Percentiles rank a stretch among this genome's conserved stretches.
Conservation (phyloP, 1,140 invertebrate genomes). For the Temnothorax nylanderi region DNA sequence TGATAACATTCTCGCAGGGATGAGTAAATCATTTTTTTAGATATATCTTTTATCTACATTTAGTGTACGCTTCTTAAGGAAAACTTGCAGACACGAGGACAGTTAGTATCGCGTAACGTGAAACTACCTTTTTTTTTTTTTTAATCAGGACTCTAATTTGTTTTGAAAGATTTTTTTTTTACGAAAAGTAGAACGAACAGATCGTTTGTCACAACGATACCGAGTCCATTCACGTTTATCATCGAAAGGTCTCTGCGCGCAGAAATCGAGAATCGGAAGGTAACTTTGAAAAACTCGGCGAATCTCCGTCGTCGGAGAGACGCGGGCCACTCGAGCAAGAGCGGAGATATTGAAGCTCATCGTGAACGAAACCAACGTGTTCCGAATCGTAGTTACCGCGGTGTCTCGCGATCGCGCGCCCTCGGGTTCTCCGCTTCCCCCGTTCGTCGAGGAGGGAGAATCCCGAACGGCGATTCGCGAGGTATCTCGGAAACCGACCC, state of each 20-base stretch:
- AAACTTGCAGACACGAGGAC: not conserved
- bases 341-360: conserved; percentile 54
- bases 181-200: not conserved
- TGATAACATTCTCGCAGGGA: conserved; percentile 20
- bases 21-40: conserved; percentile 1
- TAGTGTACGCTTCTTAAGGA: conserved; percentile 14
- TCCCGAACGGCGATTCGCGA: not conserved
- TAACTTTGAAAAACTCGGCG: not conserved
- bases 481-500: not conserved
- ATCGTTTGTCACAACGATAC: not conserved
- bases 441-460: not conserved
- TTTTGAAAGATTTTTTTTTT: not conserved
- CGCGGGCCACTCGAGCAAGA: not conserved
- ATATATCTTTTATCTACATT: conserved; percentile 33
- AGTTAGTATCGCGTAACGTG: not conserved
- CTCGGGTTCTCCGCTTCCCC: not conserved
- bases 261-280: not conserved
- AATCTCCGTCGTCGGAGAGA: not conserved
- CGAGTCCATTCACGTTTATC: not conserved
- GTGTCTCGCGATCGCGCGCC: not conserved
- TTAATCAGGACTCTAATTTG: not conserved
- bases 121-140: not conserved
- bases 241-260: not conserved
- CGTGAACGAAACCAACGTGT: conserved; percentile 14
- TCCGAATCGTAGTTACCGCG: conserved; percentile 17